These are phyloP conservation scores for Trachelus iudaicus DNA, from an alignment of 2,888 invertebrate species.

Conservation along the genomic window DNA sequence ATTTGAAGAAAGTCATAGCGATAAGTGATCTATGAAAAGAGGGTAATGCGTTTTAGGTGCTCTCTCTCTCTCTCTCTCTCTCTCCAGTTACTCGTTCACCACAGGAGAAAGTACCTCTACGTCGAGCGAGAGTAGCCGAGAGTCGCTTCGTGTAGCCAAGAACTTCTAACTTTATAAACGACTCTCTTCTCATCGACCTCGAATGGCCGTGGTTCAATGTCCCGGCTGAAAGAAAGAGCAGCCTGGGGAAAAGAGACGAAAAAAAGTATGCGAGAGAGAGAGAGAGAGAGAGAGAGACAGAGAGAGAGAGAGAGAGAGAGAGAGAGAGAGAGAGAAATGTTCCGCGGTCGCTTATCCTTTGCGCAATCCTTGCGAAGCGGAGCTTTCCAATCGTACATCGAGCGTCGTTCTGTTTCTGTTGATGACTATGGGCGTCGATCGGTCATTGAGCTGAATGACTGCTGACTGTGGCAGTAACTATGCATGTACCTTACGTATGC, in stretches of 20 bases:
- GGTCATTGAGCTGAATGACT: neutral
- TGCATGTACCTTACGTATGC: neutral
- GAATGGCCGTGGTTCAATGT: conserved; percentile 50
- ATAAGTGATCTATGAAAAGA: neutral
- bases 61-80: neutral
- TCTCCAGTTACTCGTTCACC: neutral
- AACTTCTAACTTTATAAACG: conserved; percentile 49
- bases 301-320: conserved; percentile 5
- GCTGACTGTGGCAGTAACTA: neutral
- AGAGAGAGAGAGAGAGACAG: conserved; percentile 1
- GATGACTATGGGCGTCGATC: neutral
- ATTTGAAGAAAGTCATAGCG: neutral
- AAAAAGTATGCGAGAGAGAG: conserved; percentile 4
- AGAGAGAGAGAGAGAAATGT: conserved; percentile 4
- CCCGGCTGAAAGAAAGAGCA: conserved; percentile 28
- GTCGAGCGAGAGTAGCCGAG: conserved; percentile 41
- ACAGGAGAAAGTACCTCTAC: conserved; percentile 14
- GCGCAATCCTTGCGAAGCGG: neutral
- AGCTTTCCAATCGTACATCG: neutral
- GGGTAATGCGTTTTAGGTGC: neutral
- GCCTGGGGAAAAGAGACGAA: conserved; percentile 6
- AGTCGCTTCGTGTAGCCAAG: conserved; percentile 34
- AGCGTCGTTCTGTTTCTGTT: neutral
- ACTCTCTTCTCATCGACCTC: conserved; percentile 54
- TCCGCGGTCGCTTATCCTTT: neutral